Base-by-base conservation (phyloP, 2,113 vertebrate genomes). In the Anguilla japonica region DNA sequence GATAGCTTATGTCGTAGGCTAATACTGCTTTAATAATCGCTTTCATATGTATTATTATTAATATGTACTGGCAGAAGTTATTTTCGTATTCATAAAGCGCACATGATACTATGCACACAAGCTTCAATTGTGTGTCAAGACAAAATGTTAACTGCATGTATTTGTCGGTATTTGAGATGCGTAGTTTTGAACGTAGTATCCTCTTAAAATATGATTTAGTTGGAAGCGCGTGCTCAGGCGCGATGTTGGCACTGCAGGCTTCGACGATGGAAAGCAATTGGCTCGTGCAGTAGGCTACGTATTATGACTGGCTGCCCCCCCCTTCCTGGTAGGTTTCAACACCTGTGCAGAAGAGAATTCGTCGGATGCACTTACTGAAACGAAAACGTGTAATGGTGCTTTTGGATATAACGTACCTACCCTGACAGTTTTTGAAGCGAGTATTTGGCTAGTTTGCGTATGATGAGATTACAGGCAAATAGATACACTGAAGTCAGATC, bases 301-400 rank as follows among this genome's bases (percentile, higher is more conserved):
- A 79, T 56, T 40, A 79, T 56, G 84, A 80, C 39, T 63, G 63
- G 41, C 56, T 60, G 34, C 63, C 82, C 46, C 63, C 56, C 79
- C 18, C 60, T 53, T 53, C 50, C 79, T 14, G 3, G 56, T 46
- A 81, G 57, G 40, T 67, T 50, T 56, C 39, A 20, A 34, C 79
- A 86, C 79, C 85, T 81, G 57, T 63, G 57, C 40, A 29, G 15
- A 40, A 63, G 56, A 16, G 34, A 34, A 56, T 40, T 79, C 46
- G 6, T 18, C n/a, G 75, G 50, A 39, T 5, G 9, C 43, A 46
- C 80, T 34, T 80, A 67, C 60, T 85, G 7, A 80, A 80, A 80
- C 41, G 41, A 79, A 56, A 80, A 40, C 50, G 20, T 41, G 39
- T 43, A 43, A n/a, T 18, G 18, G n/a, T 39, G 34, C 71, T 29